Conservation (phyloP, 2,888 invertebrate genomes). For the Agelastica alni region DNA sequence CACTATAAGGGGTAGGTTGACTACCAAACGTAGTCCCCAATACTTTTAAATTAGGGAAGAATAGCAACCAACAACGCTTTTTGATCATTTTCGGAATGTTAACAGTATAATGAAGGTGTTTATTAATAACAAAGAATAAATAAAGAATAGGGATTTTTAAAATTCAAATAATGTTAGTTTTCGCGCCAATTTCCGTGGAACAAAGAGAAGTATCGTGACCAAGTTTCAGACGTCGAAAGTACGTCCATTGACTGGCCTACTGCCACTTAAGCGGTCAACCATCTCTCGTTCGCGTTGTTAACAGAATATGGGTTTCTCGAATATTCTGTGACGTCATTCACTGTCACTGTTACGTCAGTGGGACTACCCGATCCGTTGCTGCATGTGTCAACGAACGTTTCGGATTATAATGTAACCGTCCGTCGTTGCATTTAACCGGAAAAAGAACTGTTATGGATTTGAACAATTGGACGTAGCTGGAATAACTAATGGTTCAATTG, state of each 20-base stretch:
- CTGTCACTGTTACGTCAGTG: slow-evolving; percentile 46
- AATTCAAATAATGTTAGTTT: too few relatives aligned
- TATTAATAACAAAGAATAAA: too few relatives aligned
- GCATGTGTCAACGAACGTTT: slow-evolving; percentile 46
- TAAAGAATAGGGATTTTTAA: too few relatives aligned
- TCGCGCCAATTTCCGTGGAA: too few relatives aligned
- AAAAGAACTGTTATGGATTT: slow-evolving; percentile 18
- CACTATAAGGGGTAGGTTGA: too few relatives aligned
- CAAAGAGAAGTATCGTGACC: too few relatives aligned
- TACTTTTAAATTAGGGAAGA: too few relatives aligned
- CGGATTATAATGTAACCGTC: not conserved
- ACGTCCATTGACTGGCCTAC: not conserved
- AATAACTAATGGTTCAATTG: slow-evolving; percentile 12
- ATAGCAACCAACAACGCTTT: too few relatives aligned
- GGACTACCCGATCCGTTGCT: slow-evolving; percentile 42
- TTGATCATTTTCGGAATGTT: too few relatives aligned
- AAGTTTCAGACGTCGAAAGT: too few relatives aligned
- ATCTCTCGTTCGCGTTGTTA: slow-evolving; percentile 57
- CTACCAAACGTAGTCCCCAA: too few relatives aligned
- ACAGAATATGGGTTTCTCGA: slow-evolving; percentile 50
- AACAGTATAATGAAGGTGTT: too few relatives aligned
- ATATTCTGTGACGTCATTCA: slow-evolving; percentile 48
- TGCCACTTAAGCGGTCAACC: slow-evolving; percentile 50
- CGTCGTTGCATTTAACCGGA: slow-evolving; percentile 13
- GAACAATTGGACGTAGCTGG: slow-evolving; percentile 1